Base-by-base conservation (phyloP, 2,888 invertebrate genomes). In the Quadriops clusia region DNA sequence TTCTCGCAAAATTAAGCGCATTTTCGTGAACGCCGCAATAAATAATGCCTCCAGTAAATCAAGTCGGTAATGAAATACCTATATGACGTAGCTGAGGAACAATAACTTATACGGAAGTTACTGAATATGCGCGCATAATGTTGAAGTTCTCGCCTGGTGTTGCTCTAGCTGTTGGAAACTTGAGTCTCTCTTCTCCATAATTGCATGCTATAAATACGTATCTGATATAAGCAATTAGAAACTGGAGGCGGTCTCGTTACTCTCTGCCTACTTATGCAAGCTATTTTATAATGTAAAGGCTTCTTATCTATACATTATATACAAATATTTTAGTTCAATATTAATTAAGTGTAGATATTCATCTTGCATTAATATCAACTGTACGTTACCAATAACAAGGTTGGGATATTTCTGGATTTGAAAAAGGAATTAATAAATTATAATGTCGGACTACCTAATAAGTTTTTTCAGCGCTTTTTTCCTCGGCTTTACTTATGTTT, bases 51-150 rank as follows among this genome's bases (percentile, higher is more conserved):
- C 42, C 23, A 41, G 56, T 59, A 60, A 60, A 59, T 60, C 56
- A 58, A 47, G 42, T 44, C 43, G 42, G 54, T 59, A 60, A 60
- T 58, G 58, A 60, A 60, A 59, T 60, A 60, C 57, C 58, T 58
- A 57, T 58, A 57, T 54, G 56, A 42, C 37, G 39, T 8, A 14
- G 37, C 32, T 26, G 34, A 37, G 39, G 34, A 31, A 42, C 40
- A 42, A 42, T 42, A 40, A 37, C 36, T 42, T 38, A 34, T 37
- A 42, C 20, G 42, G 40, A 40, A 40, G 40, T 42, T 42, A 37
- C 34, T 40, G 34, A 42, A 40, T 36, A 39, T 36, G 39, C 30
- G 28, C 36, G 17, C 32, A 40, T 39, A 37, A 32, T 31, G 34
- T 30, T 33, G 20, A 32, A 23, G 32, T 34, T 36, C 28, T 21